A percentile compares a stretch with the other conserved stretches of the same genome.
Evolutionary conservation across 2,888 invertebrate genomes (phyloP).

Genomic region (Dicranocentrus wangi): DNA sequence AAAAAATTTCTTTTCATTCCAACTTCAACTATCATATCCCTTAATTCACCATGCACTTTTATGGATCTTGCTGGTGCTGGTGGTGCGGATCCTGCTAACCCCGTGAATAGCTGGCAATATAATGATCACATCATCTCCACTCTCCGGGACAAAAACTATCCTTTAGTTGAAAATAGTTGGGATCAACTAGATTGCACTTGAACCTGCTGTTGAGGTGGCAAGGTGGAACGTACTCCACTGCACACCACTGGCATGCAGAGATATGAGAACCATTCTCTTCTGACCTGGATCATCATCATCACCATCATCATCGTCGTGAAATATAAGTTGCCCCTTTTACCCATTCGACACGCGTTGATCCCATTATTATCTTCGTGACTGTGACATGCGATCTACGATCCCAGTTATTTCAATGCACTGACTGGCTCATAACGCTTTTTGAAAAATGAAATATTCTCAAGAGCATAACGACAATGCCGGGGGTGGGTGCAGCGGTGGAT

Average conservation of each 20-base stretch:
- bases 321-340: slow-evolving; percentile 71
- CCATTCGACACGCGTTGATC: slow-evolving; percentile 73
- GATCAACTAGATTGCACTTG: slow-evolving; percentile 60
- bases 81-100: slow-evolving; percentile 39
- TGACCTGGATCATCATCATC: slow-evolving; percentile 52
- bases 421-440: too few relatives aligned
- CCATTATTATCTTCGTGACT: slow-evolving; percentile 63
- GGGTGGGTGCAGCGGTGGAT: too few relatives aligned
- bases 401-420: too few relatives aligned
- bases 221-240: slow-evolving; percentile 19
- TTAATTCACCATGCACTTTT: too few relatives aligned
- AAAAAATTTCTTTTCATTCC: background rate
- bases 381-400: slow-evolving; percentile 5
- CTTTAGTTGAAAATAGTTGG: slow-evolving; percentile 4
- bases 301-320: slow-evolving; percentile 8
- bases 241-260: too few relatives aligned
- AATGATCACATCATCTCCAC: background rate
- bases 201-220: slow-evolving; percentile 27
- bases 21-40: background rate
- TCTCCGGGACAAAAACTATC: background rate
- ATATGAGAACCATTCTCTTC: too few relatives aligned
- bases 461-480: too few relatives aligned
- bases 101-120: slow-evolving; percentile 24
- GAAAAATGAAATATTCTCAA: too few relatives aligned
- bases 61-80: too few relatives aligned